These are phyloP conservation scores for Rhyacophila brunnea DNA, from an alignment of 1,140 invertebrate genomes.

Conservation along the genomic window DNA sequence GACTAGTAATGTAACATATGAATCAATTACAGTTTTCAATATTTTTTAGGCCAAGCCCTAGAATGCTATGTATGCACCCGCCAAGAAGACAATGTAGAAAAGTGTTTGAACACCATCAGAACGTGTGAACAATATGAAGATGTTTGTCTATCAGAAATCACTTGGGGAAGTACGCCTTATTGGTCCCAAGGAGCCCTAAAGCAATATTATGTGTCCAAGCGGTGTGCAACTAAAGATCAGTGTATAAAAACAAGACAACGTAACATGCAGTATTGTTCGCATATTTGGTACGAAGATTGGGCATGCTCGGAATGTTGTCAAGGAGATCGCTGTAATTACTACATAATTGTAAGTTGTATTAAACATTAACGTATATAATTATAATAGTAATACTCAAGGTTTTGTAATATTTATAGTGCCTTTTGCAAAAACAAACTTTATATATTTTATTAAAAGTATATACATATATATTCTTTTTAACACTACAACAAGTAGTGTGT, in stretches of 20 bases:
- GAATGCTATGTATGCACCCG: constrained; percentile 94
- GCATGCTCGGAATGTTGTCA: constrained; percentile 95
- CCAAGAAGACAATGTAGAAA: constrained; percentile 90
- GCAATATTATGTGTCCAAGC: constrained; percentile 92
- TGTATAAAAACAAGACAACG: constrained; percentile 70
- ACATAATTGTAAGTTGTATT: constrained; percentile 85
- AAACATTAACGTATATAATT: too few species aligned
- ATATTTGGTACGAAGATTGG: constrained; percentile 99
- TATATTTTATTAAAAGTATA: too few species aligned
- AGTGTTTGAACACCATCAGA: constrained; percentile 89
- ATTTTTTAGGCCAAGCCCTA: constrained; percentile 60
- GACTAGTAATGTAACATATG: too few species aligned
- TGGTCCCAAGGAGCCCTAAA: constrained; percentile 92
- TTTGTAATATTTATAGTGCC: background rate
- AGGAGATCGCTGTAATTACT: constrained; percentile 96
- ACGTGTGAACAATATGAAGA: constrained; percentile 87
- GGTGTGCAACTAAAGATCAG: constrained; percentile 77
- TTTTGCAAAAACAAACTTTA: too few species aligned
- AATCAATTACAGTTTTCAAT: background rate
- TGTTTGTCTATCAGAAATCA: constrained; percentile 83
- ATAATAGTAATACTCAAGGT: too few species aligned
- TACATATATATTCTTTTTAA: too few species aligned
- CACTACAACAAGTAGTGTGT: too few species aligned
- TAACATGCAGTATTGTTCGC: constrained; percentile 79
- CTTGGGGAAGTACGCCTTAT: constrained; percentile 91